Evolutionary conservation across 2,113 vertebrate genomes (phyloP).

Genomic region (Heterochromis multidens): DNA sequence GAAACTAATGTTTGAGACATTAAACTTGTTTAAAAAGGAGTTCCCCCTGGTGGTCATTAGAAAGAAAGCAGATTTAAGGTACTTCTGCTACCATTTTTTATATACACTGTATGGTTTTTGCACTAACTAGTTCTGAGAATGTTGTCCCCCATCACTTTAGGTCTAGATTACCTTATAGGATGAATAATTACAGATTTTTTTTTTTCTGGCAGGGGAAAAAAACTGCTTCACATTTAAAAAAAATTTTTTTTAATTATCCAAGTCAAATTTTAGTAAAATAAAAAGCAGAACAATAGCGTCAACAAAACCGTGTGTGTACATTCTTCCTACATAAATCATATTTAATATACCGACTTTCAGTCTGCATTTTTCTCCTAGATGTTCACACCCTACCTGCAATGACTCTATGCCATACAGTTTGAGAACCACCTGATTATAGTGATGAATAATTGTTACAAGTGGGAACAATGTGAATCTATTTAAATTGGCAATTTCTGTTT

Average conservation of each 20-base stretch:
- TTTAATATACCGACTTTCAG: not conserved
- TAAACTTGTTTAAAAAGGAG: no score
- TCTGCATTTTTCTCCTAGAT: not conserved
- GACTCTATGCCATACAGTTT: not conserved
- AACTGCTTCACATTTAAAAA: no score
- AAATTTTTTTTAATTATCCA: no score
- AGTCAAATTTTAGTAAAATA: not conserved
- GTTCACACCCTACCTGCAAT: not conserved
- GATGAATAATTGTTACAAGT: not conserved
- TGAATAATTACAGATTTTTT: no score
- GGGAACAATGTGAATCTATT: not conserved
- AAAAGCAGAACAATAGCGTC: not conserved
- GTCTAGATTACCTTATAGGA: not conserved
- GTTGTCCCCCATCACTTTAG: not conserved
- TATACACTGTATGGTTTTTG: not conserved
- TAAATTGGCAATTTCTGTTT: not conserved
- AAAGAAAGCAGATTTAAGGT: not conserved
- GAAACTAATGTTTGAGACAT: not conserved
- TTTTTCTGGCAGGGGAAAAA: not conserved
- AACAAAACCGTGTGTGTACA: no score
- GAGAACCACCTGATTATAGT: not conserved
- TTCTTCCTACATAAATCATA: no score
- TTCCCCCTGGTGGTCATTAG: not conserved
- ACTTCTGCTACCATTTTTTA: not conserved
- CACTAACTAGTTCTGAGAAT: not conserved